These are phyloP conservation scores for Grallaria varia DNA, from an alignment of 2,113 vertebrate species.

Conservation along the genomic window DNA sequence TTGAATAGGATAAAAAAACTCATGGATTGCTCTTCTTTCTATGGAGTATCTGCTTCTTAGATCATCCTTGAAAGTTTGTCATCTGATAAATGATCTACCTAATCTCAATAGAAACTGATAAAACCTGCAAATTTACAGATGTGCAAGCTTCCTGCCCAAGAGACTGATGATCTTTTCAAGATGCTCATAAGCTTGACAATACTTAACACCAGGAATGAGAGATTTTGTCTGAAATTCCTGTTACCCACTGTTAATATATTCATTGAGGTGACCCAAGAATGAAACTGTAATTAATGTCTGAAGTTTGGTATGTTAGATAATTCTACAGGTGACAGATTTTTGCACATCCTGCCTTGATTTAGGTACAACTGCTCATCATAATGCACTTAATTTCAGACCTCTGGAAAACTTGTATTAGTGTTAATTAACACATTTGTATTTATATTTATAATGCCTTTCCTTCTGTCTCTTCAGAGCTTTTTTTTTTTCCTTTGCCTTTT, in stretches of 20 bases:
- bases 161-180: neutral
- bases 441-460: neutral
- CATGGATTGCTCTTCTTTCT: neutral
- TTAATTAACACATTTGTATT: neutral
- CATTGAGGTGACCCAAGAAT: neutral
- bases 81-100: neutral
- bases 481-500: neutral
- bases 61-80: neutral
- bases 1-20: neutral
- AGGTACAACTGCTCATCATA: neutral
- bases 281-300: neutral
- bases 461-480: neutral
- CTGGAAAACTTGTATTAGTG: neutral
- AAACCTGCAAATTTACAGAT: neutral
- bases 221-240: neutral
- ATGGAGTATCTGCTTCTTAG: neutral
- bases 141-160: neutral
- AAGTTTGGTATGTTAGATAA: neutral
- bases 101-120: neutral
- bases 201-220: neutral
- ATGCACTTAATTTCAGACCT: neutral
- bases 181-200: neutral
- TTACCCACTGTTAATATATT: neutral
- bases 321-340: neutral
- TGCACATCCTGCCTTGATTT: neutral